phyloP scores from a whole-genome alignment of 2,888 invertebrate species.

The Yponomeuta malinellus region DNA sequence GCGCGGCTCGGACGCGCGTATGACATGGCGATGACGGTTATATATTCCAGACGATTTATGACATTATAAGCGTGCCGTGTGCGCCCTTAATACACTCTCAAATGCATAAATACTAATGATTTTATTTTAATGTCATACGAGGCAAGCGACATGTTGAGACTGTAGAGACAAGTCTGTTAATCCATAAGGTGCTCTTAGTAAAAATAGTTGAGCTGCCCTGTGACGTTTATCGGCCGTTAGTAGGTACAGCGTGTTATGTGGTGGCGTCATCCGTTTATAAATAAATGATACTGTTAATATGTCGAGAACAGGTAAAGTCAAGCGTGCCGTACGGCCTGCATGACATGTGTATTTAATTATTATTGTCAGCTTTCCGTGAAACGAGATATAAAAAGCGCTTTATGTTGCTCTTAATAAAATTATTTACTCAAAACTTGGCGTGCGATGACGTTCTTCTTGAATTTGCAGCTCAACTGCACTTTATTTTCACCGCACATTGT shows the following conservation, averaged over 20 bases:
- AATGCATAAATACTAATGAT: constrained; percentile 72
- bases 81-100: constrained; percentile 66
- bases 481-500: constrained; percentile 39
- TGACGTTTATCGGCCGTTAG: constrained; percentile 29
- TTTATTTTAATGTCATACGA: constrained; percentile 73
- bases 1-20: constrained; percentile 38
- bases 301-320: constrained; percentile 1
- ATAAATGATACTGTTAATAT: not conserved
- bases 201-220: constrained; percentile 37
- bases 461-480: constrained; percentile 58
- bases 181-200: constrained; percentile 56
- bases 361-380: constrained; percentile 23
- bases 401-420: constrained; percentile 26
- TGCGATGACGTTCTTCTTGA: constrained; percentile 29
- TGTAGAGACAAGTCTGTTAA: constrained; percentile 58
- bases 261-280: not conserved
- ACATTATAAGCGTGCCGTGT: constrained; percentile 67
- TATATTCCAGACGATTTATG: constrained; percentile 75
- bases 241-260: constrained; percentile 17
- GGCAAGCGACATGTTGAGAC: constrained; percentile 70
- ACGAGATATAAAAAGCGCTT: constrained; percentile 18
- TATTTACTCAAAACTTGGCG: constrained; percentile 1
- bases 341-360: constrained; percentile 18
- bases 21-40: constrained; percentile 71
- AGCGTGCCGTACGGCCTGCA: not conserved